Evolutionary conservation across 2,888 invertebrate genomes (phyloP).

Genomic region (Helicoverpa assulta): DNA sequence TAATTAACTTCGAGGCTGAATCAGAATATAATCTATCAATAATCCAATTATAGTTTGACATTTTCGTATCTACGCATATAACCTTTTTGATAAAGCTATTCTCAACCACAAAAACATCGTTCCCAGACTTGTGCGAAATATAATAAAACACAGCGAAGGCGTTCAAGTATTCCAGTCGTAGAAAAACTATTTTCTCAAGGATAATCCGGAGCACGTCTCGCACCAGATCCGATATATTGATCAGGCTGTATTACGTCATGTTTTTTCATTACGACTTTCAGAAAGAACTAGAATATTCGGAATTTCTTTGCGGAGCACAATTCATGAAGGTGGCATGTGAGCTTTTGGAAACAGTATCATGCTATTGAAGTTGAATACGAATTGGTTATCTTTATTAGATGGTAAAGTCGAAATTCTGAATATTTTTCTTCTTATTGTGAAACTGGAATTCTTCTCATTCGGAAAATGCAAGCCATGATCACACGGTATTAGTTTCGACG

Average conservation of each 20-base stretch:
- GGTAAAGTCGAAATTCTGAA: conserved; percentile 3
- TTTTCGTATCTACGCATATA: background rate
- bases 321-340: conserved; percentile 47
- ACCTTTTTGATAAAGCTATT: background rate
- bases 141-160: conserved; percentile 5
- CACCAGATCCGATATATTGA: conserved; percentile 44
- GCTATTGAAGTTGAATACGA: conserved; percentile 28
- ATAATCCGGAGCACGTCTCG: conserved; percentile 37
- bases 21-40: too few relatives aligned
- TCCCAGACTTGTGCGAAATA: background rate
- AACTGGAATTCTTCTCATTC: too few relatives aligned
- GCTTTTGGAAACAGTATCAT: conserved; percentile 44
- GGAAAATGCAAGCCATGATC: too few relatives aligned
- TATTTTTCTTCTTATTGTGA: too few relatives aligned
- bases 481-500: too few relatives aligned
- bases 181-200: conserved; percentile 30
- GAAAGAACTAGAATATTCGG: conserved; percentile 38
- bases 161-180: conserved; percentile 20
- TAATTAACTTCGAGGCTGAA: too few relatives aligned
- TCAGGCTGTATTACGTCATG: conserved; percentile 39
- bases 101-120: background rate
- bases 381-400: conserved; percentile 10
- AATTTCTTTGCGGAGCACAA: conserved; percentile 38
- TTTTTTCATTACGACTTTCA: conserved; percentile 50
- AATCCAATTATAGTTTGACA: background rate